Base-by-base conservation (phyloP, 2,888 invertebrate genomes). In the Alloscopus bannaensis region DNA sequence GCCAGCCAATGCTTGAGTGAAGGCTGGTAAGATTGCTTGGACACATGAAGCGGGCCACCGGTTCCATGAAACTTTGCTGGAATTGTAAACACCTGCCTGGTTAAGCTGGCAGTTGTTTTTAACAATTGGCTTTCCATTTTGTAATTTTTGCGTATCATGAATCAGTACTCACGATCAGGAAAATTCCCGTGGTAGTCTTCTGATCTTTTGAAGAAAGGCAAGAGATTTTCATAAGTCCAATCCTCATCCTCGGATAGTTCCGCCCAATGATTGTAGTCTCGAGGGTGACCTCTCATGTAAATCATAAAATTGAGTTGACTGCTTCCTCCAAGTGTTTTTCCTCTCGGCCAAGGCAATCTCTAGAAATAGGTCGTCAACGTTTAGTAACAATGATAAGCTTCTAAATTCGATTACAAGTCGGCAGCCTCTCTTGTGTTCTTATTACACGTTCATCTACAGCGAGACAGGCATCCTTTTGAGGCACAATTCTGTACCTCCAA, bases 401-500 rank as follows among this genome's bases (percentile, higher is more conserved):
- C n/a, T n/a, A n/a, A n/a, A n/a, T n/a, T n/a, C n/a, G n/a, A n/a
- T n/a, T n/a, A n/a, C n/a, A n/a, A n/a, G n/a, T n/a, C n/a, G n/a
- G n/a, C n/a, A n/a, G n/a, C n/a, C n/a, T n/a, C n/a, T n/a, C n/a
- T n/a, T n/a, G n/a, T n/a, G n/a, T n/a, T n/a, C n/a, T n/a, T n/a
- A 36, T 36, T 36, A 36, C 36, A 36, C 69, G 89, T 82, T 90
- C 87, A 29, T 89, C 87, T 88, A 92, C 90, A 62, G 90, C 91
- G 68, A 89, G 88, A 87, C 93, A 94, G 57, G 92, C 91, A 87
- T 90, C 82, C 16, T 89, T 85, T 87, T 94, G 94, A 6, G 92
- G 91, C 2, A 90, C 90, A 1, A 93, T 94, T 80, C 89, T 88
- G 88, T 92, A 93, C 84, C 91, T 90, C 94, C 94, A 95, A 87